A percentile compares a stretch with the other conserved stretches of the same genome.
phyloP scores from a whole-genome alignment of 2,113 vertebrate species.

The Morphnarchus princeps region DNA sequence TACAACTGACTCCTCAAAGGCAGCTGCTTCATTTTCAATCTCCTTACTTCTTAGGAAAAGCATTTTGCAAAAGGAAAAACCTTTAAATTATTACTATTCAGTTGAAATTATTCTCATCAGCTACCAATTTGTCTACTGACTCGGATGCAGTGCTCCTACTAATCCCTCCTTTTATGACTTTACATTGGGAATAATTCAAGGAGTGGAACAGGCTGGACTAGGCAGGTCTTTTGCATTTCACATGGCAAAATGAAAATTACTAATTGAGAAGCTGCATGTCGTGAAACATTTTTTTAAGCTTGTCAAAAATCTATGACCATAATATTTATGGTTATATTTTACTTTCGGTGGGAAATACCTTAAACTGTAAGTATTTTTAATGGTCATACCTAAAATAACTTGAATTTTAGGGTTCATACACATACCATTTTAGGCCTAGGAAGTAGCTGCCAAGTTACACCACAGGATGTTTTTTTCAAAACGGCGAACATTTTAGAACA shows the following conservation, averaged over 20 bases:
- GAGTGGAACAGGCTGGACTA: not conserved
- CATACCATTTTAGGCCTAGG: accelerated
- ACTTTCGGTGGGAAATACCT: not conserved
- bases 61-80: not conserved
- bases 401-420: not conserved
- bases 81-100: not conserved
- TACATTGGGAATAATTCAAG: not conserved
- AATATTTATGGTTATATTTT: not conserved
- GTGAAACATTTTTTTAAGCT: not conserved
- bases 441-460: not conserved
- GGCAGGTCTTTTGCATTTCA: not conserved
- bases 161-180: not conserved
- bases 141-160: not conserved
- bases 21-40: not conserved
- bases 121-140: not conserved
- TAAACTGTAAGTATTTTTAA: not conserved
- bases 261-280: not conserved
- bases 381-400: not conserved
- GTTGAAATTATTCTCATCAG: not conserved
- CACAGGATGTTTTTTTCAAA: not conserved
- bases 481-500: not conserved
- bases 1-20: not conserved
- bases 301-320: not conserved
- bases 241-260: not conserved
- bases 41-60: not conserved